These are phyloP conservation scores for Pygathrix nemaeus DNA, from an alignment of 2,113 vertebrate species.

Conservation along the genomic window DNA sequence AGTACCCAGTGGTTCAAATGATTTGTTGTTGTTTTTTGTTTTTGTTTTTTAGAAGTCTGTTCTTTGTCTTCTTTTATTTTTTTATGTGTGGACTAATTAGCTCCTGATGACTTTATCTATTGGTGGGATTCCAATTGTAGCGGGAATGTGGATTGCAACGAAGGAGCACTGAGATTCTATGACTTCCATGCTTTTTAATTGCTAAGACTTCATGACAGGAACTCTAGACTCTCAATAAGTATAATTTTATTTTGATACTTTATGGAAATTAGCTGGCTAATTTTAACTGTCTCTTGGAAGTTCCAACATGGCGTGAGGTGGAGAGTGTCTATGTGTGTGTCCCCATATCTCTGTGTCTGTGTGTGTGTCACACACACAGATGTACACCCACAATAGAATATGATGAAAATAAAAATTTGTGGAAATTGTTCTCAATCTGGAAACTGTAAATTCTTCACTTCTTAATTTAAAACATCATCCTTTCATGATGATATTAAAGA, in stretches of 20 bases:
- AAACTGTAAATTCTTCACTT: not conserved
- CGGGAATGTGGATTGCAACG: not conserved
- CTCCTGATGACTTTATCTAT: slow-evolving; percentile 24
- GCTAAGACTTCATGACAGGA: not conserved
- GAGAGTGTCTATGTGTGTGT: not conserved
- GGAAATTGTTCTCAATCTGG: not conserved
- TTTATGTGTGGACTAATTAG: slow-evolving; percentile 30
- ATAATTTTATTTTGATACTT: not conserved
- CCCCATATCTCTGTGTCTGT: not conserved
- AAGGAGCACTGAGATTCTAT: not conserved
- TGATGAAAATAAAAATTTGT: not conserved
- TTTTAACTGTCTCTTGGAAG: not conserved
- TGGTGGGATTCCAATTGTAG: not conserved
- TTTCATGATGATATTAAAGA: not conserved
- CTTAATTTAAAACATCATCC: slow-evolving; percentile 1
- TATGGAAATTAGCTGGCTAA: slow-evolving; percentile 1
- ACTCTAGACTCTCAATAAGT: not conserved
- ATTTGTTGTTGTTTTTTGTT: slow-evolving; percentile 14
- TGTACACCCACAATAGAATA: not conserved
- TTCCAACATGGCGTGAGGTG: not conserved
- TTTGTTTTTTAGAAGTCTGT: not conserved
- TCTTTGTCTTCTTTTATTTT: not conserved
- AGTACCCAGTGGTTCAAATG: not conserved
- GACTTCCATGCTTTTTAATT: not conserved
- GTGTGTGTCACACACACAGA: not conserved